These are phyloP conservation scores for Aspidoscelis tigris DNA, from an alignment of 2,113 vertebrate species.

Conservation along the genomic window DNA sequence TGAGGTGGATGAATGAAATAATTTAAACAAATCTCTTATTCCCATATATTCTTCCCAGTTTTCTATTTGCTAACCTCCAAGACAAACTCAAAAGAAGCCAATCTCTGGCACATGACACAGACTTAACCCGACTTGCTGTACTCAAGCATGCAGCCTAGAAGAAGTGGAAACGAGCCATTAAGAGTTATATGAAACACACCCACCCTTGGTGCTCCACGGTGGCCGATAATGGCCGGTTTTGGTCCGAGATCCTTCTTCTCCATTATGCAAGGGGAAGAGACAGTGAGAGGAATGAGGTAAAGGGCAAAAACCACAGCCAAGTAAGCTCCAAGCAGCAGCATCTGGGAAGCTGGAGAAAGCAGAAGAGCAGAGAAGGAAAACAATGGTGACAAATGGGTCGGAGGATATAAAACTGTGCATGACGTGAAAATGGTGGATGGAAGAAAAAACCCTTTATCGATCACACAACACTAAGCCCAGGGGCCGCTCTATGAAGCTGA, in stretches of 20 bases:
- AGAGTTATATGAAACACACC: slow-evolving; percentile 21
- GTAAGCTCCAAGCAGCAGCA: slow-evolving; percentile 82
- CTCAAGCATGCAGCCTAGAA: background rate
- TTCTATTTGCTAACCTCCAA: too few relatives aligned
- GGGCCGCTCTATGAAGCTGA: too few relatives aligned
- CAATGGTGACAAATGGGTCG: background rate
- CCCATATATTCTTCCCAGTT: too few relatives aligned
- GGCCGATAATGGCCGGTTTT: slow-evolving; percentile 87
- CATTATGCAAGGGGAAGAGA: slow-evolving; percentile 96
- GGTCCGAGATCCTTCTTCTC: slow-evolving; percentile 83
- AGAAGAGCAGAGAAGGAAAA: slow-evolving; percentile 6
- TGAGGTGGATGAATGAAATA: too few relatives aligned
- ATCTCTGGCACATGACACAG: too few relatives aligned
- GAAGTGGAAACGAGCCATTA: background rate
- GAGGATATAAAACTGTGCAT: too few relatives aligned
- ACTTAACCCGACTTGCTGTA: too few relatives aligned
- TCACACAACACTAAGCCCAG: too few relatives aligned
- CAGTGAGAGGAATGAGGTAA: slow-evolving; percentile 87
- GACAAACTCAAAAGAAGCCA: too few relatives aligned
- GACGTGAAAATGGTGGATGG: too few relatives aligned
- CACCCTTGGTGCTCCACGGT: slow-evolving; percentile 93
- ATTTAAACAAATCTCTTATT: too few relatives aligned
- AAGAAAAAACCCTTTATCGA: too few relatives aligned
- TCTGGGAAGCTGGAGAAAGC: slow-evolving; percentile 81
- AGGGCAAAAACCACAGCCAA: slow-evolving; percentile 81